A percentile compares a stretch with the other conserved stretches of the same genome.
Evolutionary conservation across 1,140 invertebrate species (phyloP).

Genomic region (Calephelis virginiensis): DNA sequence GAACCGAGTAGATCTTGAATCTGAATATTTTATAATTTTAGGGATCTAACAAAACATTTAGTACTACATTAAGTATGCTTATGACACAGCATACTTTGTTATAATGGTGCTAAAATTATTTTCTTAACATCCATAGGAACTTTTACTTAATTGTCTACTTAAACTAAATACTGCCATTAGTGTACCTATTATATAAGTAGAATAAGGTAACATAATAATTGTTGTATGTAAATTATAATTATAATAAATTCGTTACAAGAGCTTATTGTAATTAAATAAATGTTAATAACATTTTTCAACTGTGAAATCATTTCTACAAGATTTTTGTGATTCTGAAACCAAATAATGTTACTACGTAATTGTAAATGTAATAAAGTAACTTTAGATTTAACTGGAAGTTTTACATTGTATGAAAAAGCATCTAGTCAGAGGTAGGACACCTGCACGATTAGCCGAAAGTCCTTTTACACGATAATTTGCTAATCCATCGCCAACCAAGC

Average conservation of each 20-base stretch:
- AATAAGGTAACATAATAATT: slow-evolving; percentile 2
- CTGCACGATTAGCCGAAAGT: no score
- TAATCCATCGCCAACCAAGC: no score
- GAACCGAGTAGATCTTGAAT: no score
- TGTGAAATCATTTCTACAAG: not conserved
- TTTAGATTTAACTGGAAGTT: not conserved
- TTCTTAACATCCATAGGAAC: not conserved
- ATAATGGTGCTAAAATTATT: not conserved
- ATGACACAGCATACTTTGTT: no score
- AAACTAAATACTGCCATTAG: not conserved
- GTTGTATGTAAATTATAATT: not conserved
- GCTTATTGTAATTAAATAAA: not conserved
- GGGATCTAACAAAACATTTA: no score
- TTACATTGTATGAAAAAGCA: not conserved
- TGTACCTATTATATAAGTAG: not conserved
- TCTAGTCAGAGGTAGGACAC: no score
- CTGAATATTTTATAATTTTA: no score
- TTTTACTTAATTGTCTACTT: not conserved
- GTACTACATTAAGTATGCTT: no score
- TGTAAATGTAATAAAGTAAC: not conserved
- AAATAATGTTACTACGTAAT: slow-evolving; percentile 25
- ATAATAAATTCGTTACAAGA: not conserved
- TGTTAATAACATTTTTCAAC: not conserved
- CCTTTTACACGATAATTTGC: no score
- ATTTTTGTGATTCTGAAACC: slow-evolving; percentile 34